A percentile compares a stretch with the other conserved stretches of the same genome.
These are phyloP conservation scores for Serinus canaria DNA, from an alignment of 2,113 vertebrate genomes.

Conservation along the genomic window DNA sequence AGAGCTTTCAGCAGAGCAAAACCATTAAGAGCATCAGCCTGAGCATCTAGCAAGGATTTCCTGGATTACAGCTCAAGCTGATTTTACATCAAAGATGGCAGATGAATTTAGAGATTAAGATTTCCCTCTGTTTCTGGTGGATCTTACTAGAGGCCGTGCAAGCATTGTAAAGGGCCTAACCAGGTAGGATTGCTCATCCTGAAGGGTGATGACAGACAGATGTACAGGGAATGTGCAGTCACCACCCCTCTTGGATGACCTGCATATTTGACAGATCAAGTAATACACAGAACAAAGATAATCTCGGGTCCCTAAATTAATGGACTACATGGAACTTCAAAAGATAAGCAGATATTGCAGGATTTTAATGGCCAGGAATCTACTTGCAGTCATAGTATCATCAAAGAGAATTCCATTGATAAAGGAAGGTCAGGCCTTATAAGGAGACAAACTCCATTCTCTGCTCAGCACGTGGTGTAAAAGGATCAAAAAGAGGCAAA, in stretches of 20 bases:
- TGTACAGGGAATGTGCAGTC: not conserved
- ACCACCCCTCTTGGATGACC: not conserved
- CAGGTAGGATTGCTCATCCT: not conserved
- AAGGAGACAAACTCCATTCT: not conserved
- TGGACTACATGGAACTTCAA: not conserved
- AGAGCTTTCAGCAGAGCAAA: not conserved
- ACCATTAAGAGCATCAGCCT: not conserved
- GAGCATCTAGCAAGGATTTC: slow-evolving; percentile 1
- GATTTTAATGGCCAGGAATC: not conserved
- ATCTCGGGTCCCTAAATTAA: not conserved
- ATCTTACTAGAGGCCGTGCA: not conserved
- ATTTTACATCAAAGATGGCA: not conserved
- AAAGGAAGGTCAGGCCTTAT: not conserved
- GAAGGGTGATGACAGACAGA: not conserved
- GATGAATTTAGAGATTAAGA: not conserved
- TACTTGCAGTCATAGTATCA: not conserved
- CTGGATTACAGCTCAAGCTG: not conserved
- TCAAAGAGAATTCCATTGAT: not conserved
- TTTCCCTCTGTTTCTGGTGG: not conserved
- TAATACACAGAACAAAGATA: not conserved
- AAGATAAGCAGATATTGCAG: not conserved
- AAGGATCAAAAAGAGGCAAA: not conserved
- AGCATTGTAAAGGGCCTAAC: not conserved
- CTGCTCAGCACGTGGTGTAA: not conserved
- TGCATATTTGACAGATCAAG: not conserved